These are phyloP conservation scores for Microctenopoma lineatum DNA, from an alignment of 2,797 vertebrate genomes.

Conservation along the genomic window DNA sequence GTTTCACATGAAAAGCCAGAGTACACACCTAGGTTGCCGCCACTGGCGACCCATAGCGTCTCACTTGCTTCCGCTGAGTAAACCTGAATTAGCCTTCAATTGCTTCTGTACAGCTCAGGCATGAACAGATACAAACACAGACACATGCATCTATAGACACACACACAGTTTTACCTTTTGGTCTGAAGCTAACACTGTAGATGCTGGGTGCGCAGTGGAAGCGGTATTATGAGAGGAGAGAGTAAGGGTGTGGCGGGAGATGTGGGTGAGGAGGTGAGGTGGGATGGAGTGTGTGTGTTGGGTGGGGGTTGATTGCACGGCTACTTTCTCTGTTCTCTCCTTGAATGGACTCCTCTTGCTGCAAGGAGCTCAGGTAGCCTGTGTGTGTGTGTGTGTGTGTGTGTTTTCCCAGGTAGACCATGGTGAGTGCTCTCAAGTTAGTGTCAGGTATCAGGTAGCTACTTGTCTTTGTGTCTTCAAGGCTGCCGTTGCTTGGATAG, in stretches of 20 bases:
- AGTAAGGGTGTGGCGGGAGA: not conserved
- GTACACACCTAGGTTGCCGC: constrained; percentile 77
- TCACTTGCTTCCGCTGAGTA: constrained; percentile 71
- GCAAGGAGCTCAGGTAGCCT: constrained; percentile 75
- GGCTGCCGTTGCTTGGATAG: constrained; percentile 81
- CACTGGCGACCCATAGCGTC: constrained; percentile 59
- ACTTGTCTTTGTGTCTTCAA: constrained; percentile 85
- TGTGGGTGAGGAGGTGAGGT: constrained; percentile 10
- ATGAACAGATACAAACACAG: constrained; percentile 39
- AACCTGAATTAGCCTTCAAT: constrained; percentile 56
- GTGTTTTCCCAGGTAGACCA: constrained; percentile 60
- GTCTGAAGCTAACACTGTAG: not conserved
- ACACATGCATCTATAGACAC: constrained; percentile 4
- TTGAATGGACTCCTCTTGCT: constrained; percentile 67
- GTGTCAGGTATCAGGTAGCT: constrained; percentile 83
- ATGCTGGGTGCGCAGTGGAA: constrained; percentile 27
- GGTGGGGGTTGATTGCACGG: constrained; percentile 39
- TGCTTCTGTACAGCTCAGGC: constrained; percentile 29
- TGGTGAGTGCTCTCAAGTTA: constrained; percentile 83
- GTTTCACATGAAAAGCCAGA: constrained; percentile 79
- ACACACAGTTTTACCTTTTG: constrained; percentile 5
- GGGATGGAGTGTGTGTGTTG: constrained; percentile 36
- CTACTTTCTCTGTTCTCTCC: constrained; percentile 65
- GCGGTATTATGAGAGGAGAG: not conserved
- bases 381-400: constrained; percentile 40